Evolutionary conservation across 2,888 invertebrate species (phyloP), one percentile per base, ranked within the genome.

Genomic region (Lucinisca nassula): DNA sequence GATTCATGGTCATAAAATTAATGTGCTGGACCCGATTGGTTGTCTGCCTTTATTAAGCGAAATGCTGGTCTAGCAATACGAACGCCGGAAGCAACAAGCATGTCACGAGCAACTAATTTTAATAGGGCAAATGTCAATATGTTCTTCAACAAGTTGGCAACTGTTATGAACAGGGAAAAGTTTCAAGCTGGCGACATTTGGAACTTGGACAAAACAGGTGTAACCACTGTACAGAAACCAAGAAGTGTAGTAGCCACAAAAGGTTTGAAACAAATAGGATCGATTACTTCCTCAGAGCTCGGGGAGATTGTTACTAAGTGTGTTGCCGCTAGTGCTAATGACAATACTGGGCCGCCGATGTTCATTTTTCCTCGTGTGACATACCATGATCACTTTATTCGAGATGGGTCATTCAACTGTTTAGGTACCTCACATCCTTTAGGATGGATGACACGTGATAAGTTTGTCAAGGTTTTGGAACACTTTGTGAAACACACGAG

Each of bases 21-120:
- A 73, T 55, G n/a, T 30, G 81, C 81, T 4, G 80, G 77, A 14
- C 51, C 74, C 30, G 85, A 79, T 49, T 85, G 78, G 82, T 77
- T 84, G 10, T 76, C 85, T 8, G 49, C 30, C 0, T 85, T 85
- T 32, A 27, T 85, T 21, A 81, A 78, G 61, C 58, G 73, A 30
- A 32, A 85, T 58, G 0, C 49, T 0, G 72, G 58, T n/a, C 55
- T 85, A 8, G 0, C 78, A 0, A 24, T 67, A 0, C 40, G 85
- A 51, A 75, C 75, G 30, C 79, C 79, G 12, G 85, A 85, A 32
- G 85, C 85, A 0, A 85, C 85, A 27, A 85, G 85, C 30, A 38
- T 85, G 37, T 55, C 86, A 4, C 6, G 79, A 27, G 86, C 82
- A 0, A 75, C 86, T 21, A 67, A 49, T 70, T 86, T 82, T 30